These are phyloP conservation scores for Phocides pigmalion DNA, from an alignment of 1,140 invertebrate species.

Conservation along the genomic window DNA sequence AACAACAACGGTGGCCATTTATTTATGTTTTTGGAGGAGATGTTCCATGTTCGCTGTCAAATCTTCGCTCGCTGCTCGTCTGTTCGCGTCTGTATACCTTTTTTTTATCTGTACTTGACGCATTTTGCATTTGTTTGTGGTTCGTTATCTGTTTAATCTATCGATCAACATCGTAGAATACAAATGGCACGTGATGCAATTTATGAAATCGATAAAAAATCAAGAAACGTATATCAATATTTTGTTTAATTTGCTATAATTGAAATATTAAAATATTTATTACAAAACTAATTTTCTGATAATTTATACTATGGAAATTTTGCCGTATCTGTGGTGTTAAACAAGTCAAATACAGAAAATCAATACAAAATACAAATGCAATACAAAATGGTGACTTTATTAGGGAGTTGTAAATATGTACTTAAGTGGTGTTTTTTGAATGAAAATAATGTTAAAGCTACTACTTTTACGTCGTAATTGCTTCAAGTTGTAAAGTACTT, in stretches of 20 bases:
- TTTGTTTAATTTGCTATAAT: too few relatives aligned
- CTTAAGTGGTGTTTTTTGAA: not conserved
- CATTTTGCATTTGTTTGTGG: conserved; percentile 23
- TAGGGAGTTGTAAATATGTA: conserved; percentile 2
- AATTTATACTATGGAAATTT: not conserved
- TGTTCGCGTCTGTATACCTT: conserved; percentile 33
- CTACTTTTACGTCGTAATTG: not conserved
- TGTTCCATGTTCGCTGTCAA: conserved; percentile 72
- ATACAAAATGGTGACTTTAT: conserved; percentile 11
- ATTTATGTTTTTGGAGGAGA: conserved; percentile 76
- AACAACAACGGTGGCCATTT: conserved; percentile 81
- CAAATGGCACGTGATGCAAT: too few relatives aligned
- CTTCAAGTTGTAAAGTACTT: not conserved
- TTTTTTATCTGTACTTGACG: conserved; percentile 17
- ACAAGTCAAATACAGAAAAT: conserved; percentile 6
- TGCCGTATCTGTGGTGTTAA: not conserved
- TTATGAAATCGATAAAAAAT: too few relatives aligned
- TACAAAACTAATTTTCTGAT: not conserved
- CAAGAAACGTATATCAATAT: too few relatives aligned
- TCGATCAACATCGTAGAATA: not conserved
- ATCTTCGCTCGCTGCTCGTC: conserved; percentile 50
- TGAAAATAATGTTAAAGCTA: not conserved
- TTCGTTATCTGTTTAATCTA: not conserved
- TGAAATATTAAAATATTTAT: too few relatives aligned
- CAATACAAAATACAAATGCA: conserved; percentile 2